These are phyloP conservation scores for Apodemus speciosus DNA, from an alignment of 2,113 vertebrate genomes.

Conservation along the genomic window DNA sequence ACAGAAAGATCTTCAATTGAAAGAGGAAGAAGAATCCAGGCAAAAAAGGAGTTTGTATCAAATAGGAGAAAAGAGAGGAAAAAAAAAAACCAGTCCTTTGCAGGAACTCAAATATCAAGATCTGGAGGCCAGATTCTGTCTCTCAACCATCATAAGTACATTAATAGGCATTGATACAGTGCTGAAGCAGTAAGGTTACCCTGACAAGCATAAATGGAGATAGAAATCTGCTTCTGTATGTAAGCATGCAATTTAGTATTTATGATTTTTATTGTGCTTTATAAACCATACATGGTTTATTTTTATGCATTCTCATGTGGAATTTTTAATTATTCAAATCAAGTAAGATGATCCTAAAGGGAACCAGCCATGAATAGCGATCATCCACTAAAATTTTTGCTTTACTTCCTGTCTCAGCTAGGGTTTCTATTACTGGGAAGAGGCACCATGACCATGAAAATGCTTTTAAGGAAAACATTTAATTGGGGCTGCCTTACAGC, in stretches of 20 bases:
- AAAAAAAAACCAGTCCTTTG: background rate
- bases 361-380: constrained; percentile 46
- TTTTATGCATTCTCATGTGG: constrained; percentile 21
- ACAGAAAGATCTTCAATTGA: background rate
- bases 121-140: background rate
- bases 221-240: constrained; percentile 45
- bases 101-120: background rate
- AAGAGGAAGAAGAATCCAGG: background rate
- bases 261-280: constrained; percentile 55
- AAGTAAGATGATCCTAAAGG: constrained; percentile 56
- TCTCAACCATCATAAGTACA: background rate
- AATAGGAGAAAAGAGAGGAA: background rate
- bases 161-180: background rate
- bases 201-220: constrained; percentile 11
- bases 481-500: background rate
- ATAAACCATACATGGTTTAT: constrained; percentile 47
- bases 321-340: constrained; percentile 71
- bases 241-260: constrained; percentile 27
- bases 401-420: background rate
- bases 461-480: background rate
- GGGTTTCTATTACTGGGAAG: background rate
- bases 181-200: constrained; percentile 4
- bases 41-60: background rate
- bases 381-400: constrained; percentile 14
- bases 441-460: background rate